Percentiles rank a stretch among this genome's conserved stretches.
Conservation (phyloP, 2,888 invertebrate genomes). For the Lepetodrilus schrolli region DNA sequence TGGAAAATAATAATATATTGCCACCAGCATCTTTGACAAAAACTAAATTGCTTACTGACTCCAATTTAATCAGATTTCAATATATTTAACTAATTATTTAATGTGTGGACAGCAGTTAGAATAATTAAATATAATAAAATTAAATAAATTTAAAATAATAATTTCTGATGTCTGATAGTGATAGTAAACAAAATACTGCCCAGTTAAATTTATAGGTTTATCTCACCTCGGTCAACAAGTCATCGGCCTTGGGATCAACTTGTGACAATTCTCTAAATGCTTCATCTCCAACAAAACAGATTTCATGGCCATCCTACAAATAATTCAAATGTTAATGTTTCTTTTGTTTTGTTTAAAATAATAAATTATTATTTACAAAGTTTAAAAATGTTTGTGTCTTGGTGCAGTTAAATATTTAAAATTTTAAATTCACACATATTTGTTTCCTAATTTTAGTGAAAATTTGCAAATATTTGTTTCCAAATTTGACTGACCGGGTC, state of each 20-base stretch:
- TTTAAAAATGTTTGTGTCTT: not conserved
- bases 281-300: constrained; percentile 98
- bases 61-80: too few relatives aligned
- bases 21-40: too few relatives aligned
- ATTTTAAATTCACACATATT: not conserved
- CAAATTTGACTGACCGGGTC: constrained; percentile 82
- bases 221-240: constrained; percentile 81
- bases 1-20: too few relatives aligned
- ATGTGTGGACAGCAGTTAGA: not conserved
- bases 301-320: constrained; percentile 92
- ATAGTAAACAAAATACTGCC: too few relatives aligned
- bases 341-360: not conserved
- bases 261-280: constrained; percentile 91
- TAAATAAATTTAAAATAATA: not conserved
- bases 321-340: not conserved
- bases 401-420: not conserved
- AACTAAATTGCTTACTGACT: too few relatives aligned
- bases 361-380: not conserved
- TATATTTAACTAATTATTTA: not conserved
- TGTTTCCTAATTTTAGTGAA: not conserved
- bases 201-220: too few relatives aligned
- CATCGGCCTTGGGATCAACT: constrained; percentile 88
- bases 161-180: too few relatives aligned
- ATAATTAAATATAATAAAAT: not conserved
- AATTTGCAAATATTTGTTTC: not conserved